Evolutionary conservation across 1,140 invertebrate species (phyloP).

Genomic region (Achroia grisella): DNA sequence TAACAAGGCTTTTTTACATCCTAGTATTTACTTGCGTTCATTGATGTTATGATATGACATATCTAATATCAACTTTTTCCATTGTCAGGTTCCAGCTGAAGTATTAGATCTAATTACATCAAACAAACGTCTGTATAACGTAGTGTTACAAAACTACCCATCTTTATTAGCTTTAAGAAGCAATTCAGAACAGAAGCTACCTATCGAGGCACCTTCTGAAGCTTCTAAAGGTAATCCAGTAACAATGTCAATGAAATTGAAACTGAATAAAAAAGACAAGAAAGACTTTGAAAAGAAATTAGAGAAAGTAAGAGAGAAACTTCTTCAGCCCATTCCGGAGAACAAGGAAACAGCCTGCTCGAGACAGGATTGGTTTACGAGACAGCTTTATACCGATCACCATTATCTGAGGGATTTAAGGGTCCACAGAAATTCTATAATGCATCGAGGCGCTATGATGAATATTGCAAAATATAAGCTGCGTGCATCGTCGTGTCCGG

Average conservation of each 20-base stretch:
- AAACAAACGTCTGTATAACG: slow-evolving; percentile 80
- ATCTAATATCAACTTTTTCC: slow-evolving; percentile 9
- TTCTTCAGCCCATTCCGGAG: slow-evolving; percentile 59
- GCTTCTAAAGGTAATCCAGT: slow-evolving; percentile 68
- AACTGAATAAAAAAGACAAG: slow-evolving; percentile 67
- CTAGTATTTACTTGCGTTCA: too few species aligned
- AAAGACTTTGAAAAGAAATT: slow-evolving; percentile 60
- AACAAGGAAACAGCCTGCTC: slow-evolving; percentile 44
- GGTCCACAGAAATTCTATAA: slow-evolving; percentile 86
- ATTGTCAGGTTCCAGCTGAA: slow-evolving; percentile 79
- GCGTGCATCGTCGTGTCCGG: slow-evolving; percentile 90
- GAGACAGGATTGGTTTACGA: slow-evolving; percentile 71
- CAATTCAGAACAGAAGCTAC: slow-evolving; percentile 77
- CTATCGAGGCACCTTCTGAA: slow-evolving; percentile 55
- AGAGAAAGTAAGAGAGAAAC: slow-evolving; percentile 44
- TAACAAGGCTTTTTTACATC: too few species aligned
- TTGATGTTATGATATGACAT: too few species aligned
- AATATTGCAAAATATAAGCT: slow-evolving; percentile 88
- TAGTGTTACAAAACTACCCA: slow-evolving; percentile 83
- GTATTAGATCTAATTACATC: slow-evolving; percentile 78
- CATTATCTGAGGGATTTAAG: slow-evolving; percentile 84
- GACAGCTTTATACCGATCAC: slow-evolving; percentile 75
- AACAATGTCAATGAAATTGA: slow-evolving; percentile 78
- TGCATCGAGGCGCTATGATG: slow-evolving; percentile 88
- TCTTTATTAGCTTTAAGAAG: slow-evolving; percentile 78